A percentile compares a stretch with the other conserved stretches of the same genome.
These are phyloP conservation scores for Hemiscyllium ocellatum DNA, from an alignment of 2,113 vertebrate species.

Conservation along the genomic window DNA sequence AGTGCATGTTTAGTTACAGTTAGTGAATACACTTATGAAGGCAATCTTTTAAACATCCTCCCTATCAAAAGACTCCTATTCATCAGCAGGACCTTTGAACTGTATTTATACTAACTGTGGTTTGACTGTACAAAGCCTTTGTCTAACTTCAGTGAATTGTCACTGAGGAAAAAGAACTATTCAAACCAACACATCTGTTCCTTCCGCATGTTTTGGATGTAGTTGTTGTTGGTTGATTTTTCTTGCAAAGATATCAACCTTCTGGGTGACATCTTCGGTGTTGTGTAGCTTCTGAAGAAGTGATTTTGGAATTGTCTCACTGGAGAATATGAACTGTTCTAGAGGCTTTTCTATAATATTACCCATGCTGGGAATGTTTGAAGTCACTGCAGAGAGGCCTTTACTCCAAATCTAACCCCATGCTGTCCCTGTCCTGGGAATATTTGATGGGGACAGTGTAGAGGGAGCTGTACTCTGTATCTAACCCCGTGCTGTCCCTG, in stretches of 20 bases:
- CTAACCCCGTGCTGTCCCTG: no score
- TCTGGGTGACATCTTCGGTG: no score
- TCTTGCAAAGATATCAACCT: no score
- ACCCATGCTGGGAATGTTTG: no score
- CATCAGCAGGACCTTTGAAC: background rate
- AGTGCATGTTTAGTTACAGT: background rate
- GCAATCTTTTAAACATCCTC: background rate
- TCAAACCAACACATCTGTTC: background rate
- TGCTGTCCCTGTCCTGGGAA: background rate
- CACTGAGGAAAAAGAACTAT: background rate
- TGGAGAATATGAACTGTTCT: background rate
- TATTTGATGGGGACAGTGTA: no score
- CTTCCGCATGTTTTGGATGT: no score
- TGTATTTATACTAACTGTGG: background rate
- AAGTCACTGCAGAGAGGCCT: background rate
- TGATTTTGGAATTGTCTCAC: background rate
- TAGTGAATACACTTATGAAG: background rate
- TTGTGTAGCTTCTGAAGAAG: no score
- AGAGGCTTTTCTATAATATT: no score
- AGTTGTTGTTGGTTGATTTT: no score
- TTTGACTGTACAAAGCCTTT: background rate
- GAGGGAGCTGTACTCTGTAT: no score
- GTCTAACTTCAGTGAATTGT: background rate
- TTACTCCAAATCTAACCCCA: background rate
- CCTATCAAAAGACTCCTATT: background rate